These are phyloP conservation scores for Acronicta alni DNA, from an alignment of 2,888 invertebrate genomes.

Conservation along the genomic window DNA sequence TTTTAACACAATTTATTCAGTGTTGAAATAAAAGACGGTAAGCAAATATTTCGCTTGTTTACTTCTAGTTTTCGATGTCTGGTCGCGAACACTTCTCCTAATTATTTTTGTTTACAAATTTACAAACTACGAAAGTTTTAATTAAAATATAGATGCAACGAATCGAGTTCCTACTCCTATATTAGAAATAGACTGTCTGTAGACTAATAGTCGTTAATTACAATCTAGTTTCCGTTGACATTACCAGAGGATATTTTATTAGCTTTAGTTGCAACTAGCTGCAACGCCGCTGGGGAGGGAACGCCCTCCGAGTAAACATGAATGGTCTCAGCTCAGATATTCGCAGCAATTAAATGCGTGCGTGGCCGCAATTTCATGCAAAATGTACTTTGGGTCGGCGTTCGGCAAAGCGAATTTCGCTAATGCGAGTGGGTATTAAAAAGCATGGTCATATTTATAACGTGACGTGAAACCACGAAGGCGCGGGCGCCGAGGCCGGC, in stretches of 20 bases:
- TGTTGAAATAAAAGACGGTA: slow-evolving; percentile 58
- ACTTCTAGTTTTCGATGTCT: slow-evolving; percentile 32
- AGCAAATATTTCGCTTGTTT: slow-evolving; percentile 47
- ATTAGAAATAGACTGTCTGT: slow-evolving; percentile 19
- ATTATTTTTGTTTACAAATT: slow-evolving; percentile 29
- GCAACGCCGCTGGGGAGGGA: slow-evolving; percentile 20
- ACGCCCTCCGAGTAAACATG: slow-evolving; percentile 45
- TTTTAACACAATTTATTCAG: slow-evolving; percentile 67
- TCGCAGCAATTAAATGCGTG: slow-evolving; percentile 45
- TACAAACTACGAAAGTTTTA: slow-evolving; percentile 11
- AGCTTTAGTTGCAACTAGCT: slow-evolving; percentile 21
- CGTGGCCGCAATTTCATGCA: slow-evolving; percentile 50
- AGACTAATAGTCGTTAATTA: slow-evolving; percentile 46
- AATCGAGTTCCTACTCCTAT: slow-evolving; percentile 13
- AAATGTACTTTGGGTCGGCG: slow-evolving; percentile 38
- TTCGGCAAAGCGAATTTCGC: slow-evolving; percentile 51
- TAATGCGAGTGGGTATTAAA: slow-evolving; percentile 58
- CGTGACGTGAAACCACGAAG: slow-evolving; percentile 58
- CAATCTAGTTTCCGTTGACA: slow-evolving; percentile 35
- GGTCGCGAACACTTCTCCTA: slow-evolving; percentile 11
- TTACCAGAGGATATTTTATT: slow-evolving; percentile 42
- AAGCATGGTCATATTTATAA: slow-evolving; percentile 63
- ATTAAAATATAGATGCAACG: slow-evolving; percentile 13
- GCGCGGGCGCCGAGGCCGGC: slow-evolving; percentile 46
- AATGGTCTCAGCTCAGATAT: slow-evolving; percentile 38